phyloP scores from a whole-genome alignment of 1,140 invertebrate species.

The Drosophila sucinea region DNA sequence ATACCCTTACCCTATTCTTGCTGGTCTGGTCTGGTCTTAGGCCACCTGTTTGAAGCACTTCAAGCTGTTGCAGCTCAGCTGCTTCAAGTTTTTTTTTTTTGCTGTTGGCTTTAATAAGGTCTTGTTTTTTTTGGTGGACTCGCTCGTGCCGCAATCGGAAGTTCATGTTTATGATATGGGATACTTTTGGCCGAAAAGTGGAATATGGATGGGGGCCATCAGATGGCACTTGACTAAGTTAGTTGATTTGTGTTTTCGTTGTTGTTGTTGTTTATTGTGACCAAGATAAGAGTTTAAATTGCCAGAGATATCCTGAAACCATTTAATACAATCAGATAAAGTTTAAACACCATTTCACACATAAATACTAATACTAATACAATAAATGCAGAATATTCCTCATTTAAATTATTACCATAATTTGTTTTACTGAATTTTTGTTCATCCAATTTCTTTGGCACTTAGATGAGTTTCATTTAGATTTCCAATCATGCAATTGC shows the following conservation, averaged over 20 bases:
- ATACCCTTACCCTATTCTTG: slow-evolving; percentile 15
- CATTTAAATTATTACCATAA: too few relatives aligned
- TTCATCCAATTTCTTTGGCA: too few relatives aligned
- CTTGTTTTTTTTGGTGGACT: slow-evolving; percentile 57
- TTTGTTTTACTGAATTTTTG: too few relatives aligned
- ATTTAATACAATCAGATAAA: neutral
- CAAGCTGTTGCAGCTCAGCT: slow-evolving; percentile 66
- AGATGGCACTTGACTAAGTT: slow-evolving; percentile 43
- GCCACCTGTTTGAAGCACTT: slow-evolving; percentile 53
- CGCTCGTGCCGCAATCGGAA: slow-evolving; percentile 70
- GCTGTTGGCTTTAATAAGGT: slow-evolving; percentile 27
- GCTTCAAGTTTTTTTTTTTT: slow-evolving; percentile 29
- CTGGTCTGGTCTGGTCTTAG: slow-evolving; percentile 26
- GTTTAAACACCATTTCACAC: too few relatives aligned
- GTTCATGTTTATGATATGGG: slow-evolving; percentile 69
- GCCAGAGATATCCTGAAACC: neutral
- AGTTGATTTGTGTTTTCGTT: neutral
- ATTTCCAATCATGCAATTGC: slow-evolving; percentile 1
- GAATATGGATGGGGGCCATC: slow-evolving; percentile 27
- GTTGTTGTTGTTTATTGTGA: neutral
- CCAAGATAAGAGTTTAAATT: slow-evolving; percentile 12
- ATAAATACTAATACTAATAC: too few relatives aligned
- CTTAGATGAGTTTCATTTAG: neutral
- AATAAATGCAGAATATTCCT: too few relatives aligned
- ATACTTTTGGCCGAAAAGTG: slow-evolving; percentile 24